Conservation (phyloP, 2,888 invertebrate genomes). For the Chironomus riparius region DNA sequence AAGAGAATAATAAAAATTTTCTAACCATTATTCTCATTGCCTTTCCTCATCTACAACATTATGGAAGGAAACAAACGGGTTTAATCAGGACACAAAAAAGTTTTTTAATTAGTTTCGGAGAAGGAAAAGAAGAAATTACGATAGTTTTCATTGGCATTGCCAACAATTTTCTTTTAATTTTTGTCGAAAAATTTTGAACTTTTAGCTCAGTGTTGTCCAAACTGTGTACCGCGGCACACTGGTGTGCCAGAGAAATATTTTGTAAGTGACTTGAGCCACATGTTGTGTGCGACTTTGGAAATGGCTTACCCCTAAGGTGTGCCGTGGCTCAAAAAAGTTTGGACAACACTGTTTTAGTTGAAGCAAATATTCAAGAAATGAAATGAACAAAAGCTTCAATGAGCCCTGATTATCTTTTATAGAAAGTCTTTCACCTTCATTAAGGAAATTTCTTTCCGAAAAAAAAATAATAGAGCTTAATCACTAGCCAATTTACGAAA, state of each 20-base stretch:
- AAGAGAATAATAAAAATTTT: background rate
- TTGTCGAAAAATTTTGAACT: background rate
- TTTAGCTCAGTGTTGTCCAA: too few relatives aligned
- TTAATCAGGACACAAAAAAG: slow-evolving; percentile 14
- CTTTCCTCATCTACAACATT: background rate
- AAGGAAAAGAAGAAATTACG: background rate
- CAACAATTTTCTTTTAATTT: background rate
- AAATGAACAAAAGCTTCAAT: background rate
- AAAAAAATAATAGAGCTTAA: too few relatives aligned
- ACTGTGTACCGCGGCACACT: too few relatives aligned
- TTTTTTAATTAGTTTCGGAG: slow-evolving; percentile 25
- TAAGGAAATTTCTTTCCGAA: background rate
- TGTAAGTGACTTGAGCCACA: too few relatives aligned
- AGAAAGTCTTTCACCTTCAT: background rate
- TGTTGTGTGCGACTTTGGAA: too few relatives aligned
- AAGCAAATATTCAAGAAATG: background rate
- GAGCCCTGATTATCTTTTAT: background rate
- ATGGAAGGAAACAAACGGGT: slow-evolving; percentile 16
- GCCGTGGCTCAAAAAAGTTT: too few relatives aligned
- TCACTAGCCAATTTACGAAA: too few relatives aligned
- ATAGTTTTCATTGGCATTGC: background rate
- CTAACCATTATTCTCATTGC: background rate
- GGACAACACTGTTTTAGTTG: too few relatives aligned
- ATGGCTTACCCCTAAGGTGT: too few relatives aligned
- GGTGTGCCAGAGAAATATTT: too few relatives aligned